These are phyloP conservation scores for Tinea pellionella DNA, from an alignment of 2,888 invertebrate species.

Conservation along the genomic window DNA sequence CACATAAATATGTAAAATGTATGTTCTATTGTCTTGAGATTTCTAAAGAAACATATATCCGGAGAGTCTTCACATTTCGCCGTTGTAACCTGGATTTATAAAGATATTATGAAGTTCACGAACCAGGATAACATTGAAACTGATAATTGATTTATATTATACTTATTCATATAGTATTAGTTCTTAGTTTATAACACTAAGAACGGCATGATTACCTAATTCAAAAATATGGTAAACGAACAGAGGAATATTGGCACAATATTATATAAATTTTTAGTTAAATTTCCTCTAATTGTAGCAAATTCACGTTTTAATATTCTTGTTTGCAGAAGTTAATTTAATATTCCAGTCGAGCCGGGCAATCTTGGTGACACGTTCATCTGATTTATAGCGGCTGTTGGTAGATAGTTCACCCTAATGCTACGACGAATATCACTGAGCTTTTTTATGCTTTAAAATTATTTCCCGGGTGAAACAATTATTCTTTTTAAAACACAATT, in stretches of 20 bases:
- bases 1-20: background rate
- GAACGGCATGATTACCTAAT: no score
- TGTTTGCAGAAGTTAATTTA: slow-evolving; percentile 15
- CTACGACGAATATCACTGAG: background rate
- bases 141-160: background rate
- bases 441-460: background rate
- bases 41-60: slow-evolving; percentile 2
- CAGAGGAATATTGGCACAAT: no score
- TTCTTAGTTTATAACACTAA: no score
- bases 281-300: background rate
- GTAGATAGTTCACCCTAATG: slow-evolving; percentile 5
- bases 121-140: background rate
- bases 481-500: no score
- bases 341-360: slow-evolving; percentile 13
- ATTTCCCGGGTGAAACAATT: no score
- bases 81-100: background rate
- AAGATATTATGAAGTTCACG: background rate
- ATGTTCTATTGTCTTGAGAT: background rate
- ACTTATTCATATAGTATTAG: no score
- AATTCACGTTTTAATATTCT: slow-evolving; percentile 4
- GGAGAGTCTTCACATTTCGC: background rate
- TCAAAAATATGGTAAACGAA: no score
- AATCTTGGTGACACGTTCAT: slow-evolving; percentile 13
- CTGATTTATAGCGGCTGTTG: slow-evolving; percentile 15
- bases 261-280: no score